Evolutionary conservation across 2,888 invertebrate genomes (phyloP), one percentile per base, ranked within the genome.

Genomic region (Azorinus chamasolen): DNA sequence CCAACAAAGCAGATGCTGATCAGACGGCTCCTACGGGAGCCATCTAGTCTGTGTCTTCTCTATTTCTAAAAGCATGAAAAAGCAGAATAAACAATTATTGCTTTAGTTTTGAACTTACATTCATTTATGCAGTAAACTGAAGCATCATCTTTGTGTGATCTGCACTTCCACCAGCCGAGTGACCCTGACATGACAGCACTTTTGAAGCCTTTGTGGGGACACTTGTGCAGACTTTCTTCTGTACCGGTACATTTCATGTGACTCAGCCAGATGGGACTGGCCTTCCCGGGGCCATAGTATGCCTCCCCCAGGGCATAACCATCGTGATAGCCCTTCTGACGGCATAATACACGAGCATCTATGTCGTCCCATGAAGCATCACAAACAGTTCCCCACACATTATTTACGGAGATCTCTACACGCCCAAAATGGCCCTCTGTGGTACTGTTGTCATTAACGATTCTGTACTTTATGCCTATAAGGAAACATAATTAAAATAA

Each of bases 381-480:
- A 90, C 96, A 96, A 5, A 96, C 94, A 74, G 95, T 95, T 0
- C 96, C 96, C 95, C 95, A 96, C 68, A 94, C 94, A 0, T 95
- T 95, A 75, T 93, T 92, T 95, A 96, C 94, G 92, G 95, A 95
- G 3, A 96, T 95, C 93, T 96, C 96, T 6, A 96, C 93, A 6
- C 89, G 84, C 1, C 91, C 91, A 37, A 78, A 72, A 14, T 77
- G 61, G 20, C 68, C 71, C 2, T 61, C 77, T 8, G 75, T 69
- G 6, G 71, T 64, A 12, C 59, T 57, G 4, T 65, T 57, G 61
- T 73, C 73, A 51, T 73, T 61, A 2, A 53, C 85, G 39, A 91
- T 61, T 43, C 89, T 75, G 76, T 89, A 90, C 10, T 83, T 50
- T 0, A 90, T 78, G 43, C 85, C 90, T 91, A 78, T n/a, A 76